phyloP scores from a whole-genome alignment of 2,797 vertebrate genomes.

The Pipistrellus kuhlii region DNA sequence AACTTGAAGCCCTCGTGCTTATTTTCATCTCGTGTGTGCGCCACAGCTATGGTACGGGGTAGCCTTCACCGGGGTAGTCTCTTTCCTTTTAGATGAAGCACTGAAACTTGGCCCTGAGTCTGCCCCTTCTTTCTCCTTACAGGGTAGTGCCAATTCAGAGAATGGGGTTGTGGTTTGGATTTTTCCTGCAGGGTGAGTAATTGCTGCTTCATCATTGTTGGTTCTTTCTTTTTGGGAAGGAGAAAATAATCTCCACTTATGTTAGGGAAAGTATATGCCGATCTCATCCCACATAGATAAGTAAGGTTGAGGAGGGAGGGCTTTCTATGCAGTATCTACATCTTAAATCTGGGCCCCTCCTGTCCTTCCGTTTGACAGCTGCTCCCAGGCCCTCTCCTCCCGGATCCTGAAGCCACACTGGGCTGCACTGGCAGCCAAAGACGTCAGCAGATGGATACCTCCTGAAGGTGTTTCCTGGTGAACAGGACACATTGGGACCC shows the following conservation, averaged over 20 bases:
- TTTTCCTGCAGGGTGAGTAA: background rate
- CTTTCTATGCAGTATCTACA: background rate
- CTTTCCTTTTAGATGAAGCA: background rate
- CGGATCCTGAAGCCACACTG: background rate
- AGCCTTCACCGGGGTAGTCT: background rate
- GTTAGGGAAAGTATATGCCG: background rate
- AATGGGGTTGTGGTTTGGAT: background rate
- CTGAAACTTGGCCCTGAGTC: background rate
- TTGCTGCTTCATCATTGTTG: background rate
- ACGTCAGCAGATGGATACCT: background rate
- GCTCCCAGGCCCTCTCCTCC: background rate
- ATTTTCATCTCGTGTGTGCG: background rate
- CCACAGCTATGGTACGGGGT: background rate
- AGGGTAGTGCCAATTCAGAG: background rate
- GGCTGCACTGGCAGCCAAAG: background rate
- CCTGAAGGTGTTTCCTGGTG: background rate
- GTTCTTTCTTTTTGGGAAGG: slow-evolving; percentile 4
- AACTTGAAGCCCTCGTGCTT: background rate
- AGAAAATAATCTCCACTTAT: background rate
- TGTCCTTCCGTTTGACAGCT: background rate
- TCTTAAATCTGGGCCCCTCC: background rate
- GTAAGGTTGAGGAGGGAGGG: background rate
- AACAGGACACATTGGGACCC: background rate
- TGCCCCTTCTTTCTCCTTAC: background rate
- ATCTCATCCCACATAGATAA: background rate